phyloP scores from a whole-genome alignment of 2,113 vertebrate species.

The Falcunculus frontatus region DNA sequence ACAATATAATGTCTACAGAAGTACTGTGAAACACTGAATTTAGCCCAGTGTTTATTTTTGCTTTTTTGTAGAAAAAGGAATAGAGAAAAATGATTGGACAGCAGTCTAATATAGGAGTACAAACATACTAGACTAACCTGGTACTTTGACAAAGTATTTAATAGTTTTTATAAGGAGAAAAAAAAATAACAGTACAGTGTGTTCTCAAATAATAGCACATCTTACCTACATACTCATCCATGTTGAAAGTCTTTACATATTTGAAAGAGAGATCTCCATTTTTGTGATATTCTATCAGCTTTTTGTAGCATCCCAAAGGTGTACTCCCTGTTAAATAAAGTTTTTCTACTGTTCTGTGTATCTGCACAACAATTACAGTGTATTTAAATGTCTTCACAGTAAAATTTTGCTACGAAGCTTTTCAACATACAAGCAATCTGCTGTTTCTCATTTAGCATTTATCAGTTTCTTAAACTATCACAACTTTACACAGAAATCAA shows the following conservation, averaged over 20 bases:
- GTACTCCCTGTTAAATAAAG: slow-evolving; percentile 78
- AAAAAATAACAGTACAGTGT: neutral
- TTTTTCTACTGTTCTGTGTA: neutral
- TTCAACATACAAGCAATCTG: neutral
- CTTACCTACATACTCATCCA: slow-evolving; percentile 87
- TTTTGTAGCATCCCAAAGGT: slow-evolving; percentile 81
- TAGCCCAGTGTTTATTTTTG: neutral
- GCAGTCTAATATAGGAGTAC: neutral
- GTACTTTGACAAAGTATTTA: neutral
- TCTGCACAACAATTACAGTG: neutral
- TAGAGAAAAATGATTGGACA: neutral
- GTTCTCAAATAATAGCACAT: neutral
- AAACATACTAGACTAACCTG: neutral
- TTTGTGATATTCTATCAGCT: slow-evolving; percentile 83
- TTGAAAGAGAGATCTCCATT: slow-evolving; percentile 81
- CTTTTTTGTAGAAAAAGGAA: neutral
- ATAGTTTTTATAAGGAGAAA: neutral
- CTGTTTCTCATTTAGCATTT: neutral
- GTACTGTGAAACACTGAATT: neutral
- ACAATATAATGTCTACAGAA: neutral
- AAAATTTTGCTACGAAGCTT: neutral
- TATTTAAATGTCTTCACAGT: neutral
- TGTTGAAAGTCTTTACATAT: slow-evolving; percentile 85
- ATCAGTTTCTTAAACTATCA: neutral
- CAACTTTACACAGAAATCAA: neutral